These are phyloP conservation scores for Heliocidaris tuberculata DNA, from an alignment of 35 echinoderm and acorn worm species.

Conservation along the genomic window DNA sequence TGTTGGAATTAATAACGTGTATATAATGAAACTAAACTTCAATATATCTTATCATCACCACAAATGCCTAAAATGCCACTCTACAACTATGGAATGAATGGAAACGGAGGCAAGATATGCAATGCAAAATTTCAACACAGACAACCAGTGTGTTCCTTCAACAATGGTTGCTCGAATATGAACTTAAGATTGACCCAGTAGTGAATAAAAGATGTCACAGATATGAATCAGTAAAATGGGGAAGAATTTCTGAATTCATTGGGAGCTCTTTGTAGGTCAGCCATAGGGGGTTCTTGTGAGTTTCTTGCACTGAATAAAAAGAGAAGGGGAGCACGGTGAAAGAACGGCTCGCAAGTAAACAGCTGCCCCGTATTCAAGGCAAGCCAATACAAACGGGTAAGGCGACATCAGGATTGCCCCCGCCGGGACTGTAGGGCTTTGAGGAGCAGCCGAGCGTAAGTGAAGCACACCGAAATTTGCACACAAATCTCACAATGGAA, in stretches of 20 bases:
- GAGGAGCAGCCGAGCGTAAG: slow-evolving; percentile 43
- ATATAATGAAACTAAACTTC: background rate
- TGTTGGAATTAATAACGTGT: background rate
- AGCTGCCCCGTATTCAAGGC: slow-evolving; percentile 46
- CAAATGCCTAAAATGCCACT: background rate
- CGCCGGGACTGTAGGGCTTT: slow-evolving; percentile 23
- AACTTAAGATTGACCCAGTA: slow-evolving; percentile 27
- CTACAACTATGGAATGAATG: background rate
- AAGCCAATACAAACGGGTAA: slow-evolving; percentile 40
- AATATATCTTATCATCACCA: background rate
- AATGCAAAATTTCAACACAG: background rate
- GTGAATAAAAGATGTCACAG: slow-evolving; percentile 35
- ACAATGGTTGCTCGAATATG: slow-evolving; percentile 23
- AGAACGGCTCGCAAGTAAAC: slow-evolving; percentile 40
- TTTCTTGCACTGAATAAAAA: slow-evolving; percentile 1
- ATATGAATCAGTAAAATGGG: slow-evolving; percentile 29
- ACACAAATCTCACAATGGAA: slow-evolving; percentile 31
- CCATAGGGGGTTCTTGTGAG: slow-evolving; percentile 26
- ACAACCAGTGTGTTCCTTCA: background rate
- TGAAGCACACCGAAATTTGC: slow-evolving; percentile 24
- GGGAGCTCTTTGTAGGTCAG: slow-evolving; percentile 35
- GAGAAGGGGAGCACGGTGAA: background rate
- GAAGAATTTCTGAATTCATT: slow-evolving; percentile 16
- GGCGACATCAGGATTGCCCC: slow-evolving; percentile 45
- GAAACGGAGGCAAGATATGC: background rate